phyloP scores from a whole-genome alignment of 2,888 invertebrate genomes.

The Crepidodera aurea region DNA sequence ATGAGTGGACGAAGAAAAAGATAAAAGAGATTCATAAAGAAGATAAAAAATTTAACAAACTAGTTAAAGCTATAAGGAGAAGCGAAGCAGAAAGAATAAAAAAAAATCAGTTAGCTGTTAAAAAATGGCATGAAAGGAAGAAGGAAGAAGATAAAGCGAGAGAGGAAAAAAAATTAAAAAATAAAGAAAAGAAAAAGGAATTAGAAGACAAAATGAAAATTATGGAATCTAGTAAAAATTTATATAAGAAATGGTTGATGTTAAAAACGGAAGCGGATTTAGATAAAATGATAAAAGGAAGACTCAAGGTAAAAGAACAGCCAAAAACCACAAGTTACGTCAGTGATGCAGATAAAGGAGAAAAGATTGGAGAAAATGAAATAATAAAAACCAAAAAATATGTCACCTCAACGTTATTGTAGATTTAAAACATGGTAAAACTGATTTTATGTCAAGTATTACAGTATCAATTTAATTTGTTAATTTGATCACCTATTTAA shows the following conservation, averaged over 20 bases:
- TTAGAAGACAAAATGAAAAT: background rate
- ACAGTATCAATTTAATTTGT: no score
- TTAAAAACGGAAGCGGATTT: conserved; percentile 2
- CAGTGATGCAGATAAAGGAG: no score
- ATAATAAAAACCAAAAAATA: no score
- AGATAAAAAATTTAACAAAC: background rate
- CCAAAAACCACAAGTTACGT: no score
- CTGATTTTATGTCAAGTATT: no score
- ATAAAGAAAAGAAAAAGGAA: background rate
- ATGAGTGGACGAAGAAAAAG: background rate
- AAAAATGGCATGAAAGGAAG: background rate
- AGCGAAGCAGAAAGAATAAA: background rate
- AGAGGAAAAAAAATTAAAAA: background rate
- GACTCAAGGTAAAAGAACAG: background rate
- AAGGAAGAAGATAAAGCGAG: background rate
- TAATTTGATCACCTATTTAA: no score
- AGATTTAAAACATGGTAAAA: no score
- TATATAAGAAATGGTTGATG: conserved; percentile 9
- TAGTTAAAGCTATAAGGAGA: background rate
- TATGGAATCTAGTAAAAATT: background rate
- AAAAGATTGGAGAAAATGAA: no score
- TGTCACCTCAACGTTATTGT: no score
- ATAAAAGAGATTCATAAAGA: background rate
- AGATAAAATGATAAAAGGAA: background rate
- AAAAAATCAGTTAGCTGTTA: background rate